phyloP scores from a whole-genome alignment of 2,888 invertebrate species.

The Eumerus sabulonum region DNA sequence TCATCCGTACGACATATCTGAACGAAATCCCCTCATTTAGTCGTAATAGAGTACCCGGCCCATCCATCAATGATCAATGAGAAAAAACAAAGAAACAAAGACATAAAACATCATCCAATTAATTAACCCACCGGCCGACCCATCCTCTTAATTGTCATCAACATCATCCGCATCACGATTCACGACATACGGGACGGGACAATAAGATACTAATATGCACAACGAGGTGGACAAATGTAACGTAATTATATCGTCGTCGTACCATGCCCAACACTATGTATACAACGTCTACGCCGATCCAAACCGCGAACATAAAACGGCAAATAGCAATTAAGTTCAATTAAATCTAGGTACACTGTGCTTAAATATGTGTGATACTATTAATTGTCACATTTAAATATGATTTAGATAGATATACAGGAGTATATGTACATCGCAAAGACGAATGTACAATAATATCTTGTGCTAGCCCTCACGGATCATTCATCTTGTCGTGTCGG shows the following conservation, averaged over 20 bases:
- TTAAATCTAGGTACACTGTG: constrained; percentile 52
- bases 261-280: neutral
- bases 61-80: no score
- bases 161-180: no score
- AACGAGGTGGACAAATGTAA: constrained; percentile 62
- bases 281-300: no score
- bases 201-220: constrained; percentile 60
- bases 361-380: constrained; percentile 64
- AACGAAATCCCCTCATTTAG: no score
- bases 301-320: neutral
- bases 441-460: constrained; percentile 1
- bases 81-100: no score
- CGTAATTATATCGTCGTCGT: constrained; percentile 55
- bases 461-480: neutral
- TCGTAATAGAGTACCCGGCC: no score
- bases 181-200: neutral
- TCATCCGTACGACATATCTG: no score
- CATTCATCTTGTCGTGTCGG: neutral
- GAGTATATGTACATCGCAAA: no score
- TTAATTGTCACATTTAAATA: constrained; percentile 68
- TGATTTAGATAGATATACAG: constrained; percentile 52
- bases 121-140: constrained; percentile 28
- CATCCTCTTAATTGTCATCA: constrained; percentile 19
- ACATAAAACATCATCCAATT: constrained; percentile 34
- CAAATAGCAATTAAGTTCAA: constrained; percentile 67